Evolutionary conservation across 1,140 invertebrate genomes (phyloP).

Genomic region (Tetramorium alpestre): DNA sequence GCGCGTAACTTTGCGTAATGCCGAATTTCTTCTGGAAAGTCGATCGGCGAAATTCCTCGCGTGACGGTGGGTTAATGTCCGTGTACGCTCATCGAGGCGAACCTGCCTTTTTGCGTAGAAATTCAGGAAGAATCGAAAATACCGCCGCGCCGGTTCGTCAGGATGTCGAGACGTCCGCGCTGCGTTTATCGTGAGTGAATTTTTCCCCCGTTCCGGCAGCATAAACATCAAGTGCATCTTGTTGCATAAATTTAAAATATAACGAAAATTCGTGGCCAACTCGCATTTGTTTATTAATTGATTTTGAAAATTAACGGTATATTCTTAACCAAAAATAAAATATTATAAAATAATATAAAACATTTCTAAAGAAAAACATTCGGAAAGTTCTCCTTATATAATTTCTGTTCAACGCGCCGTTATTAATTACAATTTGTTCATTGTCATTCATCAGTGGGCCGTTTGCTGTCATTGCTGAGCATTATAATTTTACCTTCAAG

Average conservation of each 20-base stretch:
- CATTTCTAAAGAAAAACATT: neutral
- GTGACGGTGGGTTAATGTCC: slow-evolving; percentile 45
- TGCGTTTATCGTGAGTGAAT: neutral
- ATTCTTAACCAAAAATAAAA: neutral
- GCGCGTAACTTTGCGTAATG: slow-evolving; percentile 14
- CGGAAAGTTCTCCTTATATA: neutral
- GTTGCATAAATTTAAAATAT: neutral
- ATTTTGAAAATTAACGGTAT: neutral
- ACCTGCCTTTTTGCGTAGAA: neutral
- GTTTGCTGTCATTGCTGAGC: neutral
- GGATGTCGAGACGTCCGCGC: neutral
- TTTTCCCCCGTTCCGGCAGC: neutral
- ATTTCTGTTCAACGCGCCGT: neutral
- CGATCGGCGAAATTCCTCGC: slow-evolving; percentile 41
- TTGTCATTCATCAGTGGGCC: neutral
- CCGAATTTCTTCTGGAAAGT: slow-evolving; percentile 31
- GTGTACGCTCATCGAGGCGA: slow-evolving; percentile 1
- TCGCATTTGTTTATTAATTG: neutral
- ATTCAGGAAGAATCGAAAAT: slow-evolving; percentile 9
- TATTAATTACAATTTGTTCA: neutral
- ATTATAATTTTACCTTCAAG: neutral
- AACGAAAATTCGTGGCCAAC: neutral
- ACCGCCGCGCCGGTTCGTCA: neutral
- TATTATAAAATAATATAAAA: neutral
- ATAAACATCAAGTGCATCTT: neutral